These are phyloP conservation scores for Morus bassanus DNA, from an alignment of 2,797 vertebrate genomes.

Conservation along the genomic window DNA sequence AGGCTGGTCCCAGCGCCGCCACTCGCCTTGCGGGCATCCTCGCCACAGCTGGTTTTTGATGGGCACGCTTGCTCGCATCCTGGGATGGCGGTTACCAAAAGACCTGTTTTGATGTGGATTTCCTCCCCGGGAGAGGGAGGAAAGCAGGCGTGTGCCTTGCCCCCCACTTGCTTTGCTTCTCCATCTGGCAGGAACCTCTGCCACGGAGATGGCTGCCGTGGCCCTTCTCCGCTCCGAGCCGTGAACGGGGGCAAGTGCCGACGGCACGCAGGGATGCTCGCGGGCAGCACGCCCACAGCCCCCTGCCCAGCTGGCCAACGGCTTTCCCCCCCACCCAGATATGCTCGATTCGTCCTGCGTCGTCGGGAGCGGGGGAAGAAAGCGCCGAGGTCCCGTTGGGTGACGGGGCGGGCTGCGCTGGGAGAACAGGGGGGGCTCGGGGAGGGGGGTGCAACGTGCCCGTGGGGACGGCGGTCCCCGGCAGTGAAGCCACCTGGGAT, in stretches of 20 bases:
- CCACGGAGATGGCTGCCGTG: not conserved
- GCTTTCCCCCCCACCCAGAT: not conserved
- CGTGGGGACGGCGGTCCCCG: too few relatives aligned
- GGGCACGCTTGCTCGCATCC: not conserved
- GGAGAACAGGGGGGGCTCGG: not conserved
- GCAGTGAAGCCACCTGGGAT: not conserved
- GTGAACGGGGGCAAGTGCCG: accelerated
- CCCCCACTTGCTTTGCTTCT: not conserved
- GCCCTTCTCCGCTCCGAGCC: not conserved
- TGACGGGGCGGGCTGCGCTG: not conserved
- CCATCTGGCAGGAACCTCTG: not conserved
- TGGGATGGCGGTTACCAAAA: not conserved
- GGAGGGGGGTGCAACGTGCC: not conserved
- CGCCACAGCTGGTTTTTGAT: accelerated
- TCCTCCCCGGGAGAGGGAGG: not conserved
- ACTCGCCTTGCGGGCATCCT: accelerated
- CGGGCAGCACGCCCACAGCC: not conserved
- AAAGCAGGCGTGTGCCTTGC: not conserved
- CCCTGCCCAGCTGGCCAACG: not conserved
- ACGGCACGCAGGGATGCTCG: accelerated
- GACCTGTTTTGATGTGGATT: not conserved
- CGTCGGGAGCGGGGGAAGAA: not conserved
- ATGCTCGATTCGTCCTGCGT: accelerated
- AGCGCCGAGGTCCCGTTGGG: accelerated
- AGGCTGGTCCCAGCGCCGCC: too few relatives aligned